phyloP scores from a whole-genome alignment of 2,113 vertebrate genomes.

The Ceyx cyanopectus region DNA sequence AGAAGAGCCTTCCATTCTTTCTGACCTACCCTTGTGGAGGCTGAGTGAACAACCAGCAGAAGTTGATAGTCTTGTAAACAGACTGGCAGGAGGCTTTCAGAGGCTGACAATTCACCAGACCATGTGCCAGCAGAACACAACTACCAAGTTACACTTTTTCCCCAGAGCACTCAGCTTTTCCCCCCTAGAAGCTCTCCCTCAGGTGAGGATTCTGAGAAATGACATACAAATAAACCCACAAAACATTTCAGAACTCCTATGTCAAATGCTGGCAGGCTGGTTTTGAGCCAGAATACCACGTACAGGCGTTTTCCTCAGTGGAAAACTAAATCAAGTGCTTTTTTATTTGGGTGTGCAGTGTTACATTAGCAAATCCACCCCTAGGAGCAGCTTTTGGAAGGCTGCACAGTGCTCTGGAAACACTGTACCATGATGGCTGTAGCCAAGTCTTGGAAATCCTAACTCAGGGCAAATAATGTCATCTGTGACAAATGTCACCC shows the following conservation, averaged over 20 bases:
- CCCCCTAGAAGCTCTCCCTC: not conserved
- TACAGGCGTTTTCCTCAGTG: not conserved
- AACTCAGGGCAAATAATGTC: not conserved
- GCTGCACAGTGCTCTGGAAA: not conserved
- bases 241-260: not conserved
- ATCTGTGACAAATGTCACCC: not conserved
- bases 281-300: not conserved
- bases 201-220: not conserved
- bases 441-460: not conserved
- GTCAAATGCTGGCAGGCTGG: not conserved
- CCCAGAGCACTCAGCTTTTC: conserved; percentile 13
- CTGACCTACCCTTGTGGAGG: not conserved
- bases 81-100: not conserved
- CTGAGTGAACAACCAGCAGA: not conserved
- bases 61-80: not conserved
- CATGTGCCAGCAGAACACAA: not conserved
- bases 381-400: not conserved
- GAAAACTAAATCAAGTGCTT: not conserved
- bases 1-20: not conserved
- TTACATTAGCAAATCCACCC: not conserved
- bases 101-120: not conserved
- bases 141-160: not conserved
- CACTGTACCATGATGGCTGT: not conserved
- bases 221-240: not conserved
- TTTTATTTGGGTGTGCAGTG: accelerated